Evolutionary conservation across 2,797 vertebrate species (phyloP).

Genomic region (Typhlichthys subterraneus): DNA sequence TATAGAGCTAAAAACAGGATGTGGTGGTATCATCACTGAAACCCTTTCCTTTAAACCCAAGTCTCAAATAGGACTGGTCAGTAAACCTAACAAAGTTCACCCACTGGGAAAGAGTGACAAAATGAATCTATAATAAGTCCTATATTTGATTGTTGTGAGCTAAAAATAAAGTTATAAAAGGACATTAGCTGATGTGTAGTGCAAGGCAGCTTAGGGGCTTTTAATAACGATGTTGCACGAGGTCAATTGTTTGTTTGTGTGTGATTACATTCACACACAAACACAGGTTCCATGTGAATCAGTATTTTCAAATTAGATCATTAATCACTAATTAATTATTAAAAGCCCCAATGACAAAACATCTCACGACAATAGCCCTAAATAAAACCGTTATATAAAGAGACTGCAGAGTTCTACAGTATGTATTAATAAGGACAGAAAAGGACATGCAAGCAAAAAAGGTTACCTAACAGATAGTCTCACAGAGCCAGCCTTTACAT

Average conservation of each 20-base stretch:
- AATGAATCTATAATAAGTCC: background rate
- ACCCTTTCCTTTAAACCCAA: background rate
- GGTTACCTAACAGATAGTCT: too few species aligned
- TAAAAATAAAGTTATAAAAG: constrained; percentile 1
- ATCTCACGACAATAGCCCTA: too few species aligned
- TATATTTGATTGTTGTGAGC: background rate
- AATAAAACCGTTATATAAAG: too few species aligned
- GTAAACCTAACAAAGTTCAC: constrained; percentile 5
- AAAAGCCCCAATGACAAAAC: too few species aligned
- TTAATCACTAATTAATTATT: too few species aligned
- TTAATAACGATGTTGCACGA: background rate
- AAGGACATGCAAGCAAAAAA: too few species aligned
- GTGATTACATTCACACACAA: background rate
- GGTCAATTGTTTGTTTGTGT: background rate
- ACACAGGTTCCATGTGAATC: background rate
- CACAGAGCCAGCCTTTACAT: too few species aligned
- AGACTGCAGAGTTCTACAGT: too few species aligned
- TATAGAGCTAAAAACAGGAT: background rate
- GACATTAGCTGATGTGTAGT: constrained; percentile 4
- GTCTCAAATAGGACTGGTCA: background rate
- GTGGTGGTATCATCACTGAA: background rate
- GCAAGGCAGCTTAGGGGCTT: constrained; percentile 5
- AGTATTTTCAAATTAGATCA: background rate
- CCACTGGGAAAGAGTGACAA: constrained; percentile 2
- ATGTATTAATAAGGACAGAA: too few species aligned